phyloP scores from a whole-genome alignment of 1,140 invertebrate genomes.

The Dufourea novaeangliae region DNA sequence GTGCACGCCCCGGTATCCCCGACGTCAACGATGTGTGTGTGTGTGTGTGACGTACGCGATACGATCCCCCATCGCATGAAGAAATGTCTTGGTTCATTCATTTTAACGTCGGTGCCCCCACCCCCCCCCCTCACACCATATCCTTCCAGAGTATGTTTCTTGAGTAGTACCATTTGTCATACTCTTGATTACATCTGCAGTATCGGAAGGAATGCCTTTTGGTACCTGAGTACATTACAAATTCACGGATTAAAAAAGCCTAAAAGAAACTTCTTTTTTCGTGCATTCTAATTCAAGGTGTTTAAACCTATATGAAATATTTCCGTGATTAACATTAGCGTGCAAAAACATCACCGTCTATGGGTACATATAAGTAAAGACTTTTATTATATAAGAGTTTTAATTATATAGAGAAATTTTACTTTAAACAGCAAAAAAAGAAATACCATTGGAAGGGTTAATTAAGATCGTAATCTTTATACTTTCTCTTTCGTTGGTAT shows the following conservation, averaged over 20 bases:
- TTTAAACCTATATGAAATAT: no score
- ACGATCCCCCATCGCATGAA: constrained; percentile 12
- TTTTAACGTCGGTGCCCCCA: not conserved
- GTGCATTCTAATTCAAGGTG: no score
- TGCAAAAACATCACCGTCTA: no score
- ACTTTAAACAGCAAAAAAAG: no score
- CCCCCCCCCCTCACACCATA: not conserved
- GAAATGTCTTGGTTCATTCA: constrained; percentile 16
- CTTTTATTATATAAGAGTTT: not conserved
- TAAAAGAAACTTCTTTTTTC: no score
- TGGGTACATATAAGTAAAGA: no score
- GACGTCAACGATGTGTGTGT: constrained; percentile 21
- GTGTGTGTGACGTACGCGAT: constrained; percentile 24
- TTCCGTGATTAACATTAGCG: no score
- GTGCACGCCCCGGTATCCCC: not conserved
- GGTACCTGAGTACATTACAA: not conserved
- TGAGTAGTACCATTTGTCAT: not conserved
- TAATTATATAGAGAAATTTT: not conserved
- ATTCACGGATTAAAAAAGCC: no score
- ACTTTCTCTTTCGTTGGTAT: not conserved
- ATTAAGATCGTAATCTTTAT: no score
- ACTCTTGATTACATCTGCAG: not conserved
- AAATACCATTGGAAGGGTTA: no score
- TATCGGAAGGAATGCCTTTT: not conserved
- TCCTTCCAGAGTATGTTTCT: not conserved